Conservation (phyloP, 2,888 invertebrate species). For the Melangyna quadrimaculata region DNA sequence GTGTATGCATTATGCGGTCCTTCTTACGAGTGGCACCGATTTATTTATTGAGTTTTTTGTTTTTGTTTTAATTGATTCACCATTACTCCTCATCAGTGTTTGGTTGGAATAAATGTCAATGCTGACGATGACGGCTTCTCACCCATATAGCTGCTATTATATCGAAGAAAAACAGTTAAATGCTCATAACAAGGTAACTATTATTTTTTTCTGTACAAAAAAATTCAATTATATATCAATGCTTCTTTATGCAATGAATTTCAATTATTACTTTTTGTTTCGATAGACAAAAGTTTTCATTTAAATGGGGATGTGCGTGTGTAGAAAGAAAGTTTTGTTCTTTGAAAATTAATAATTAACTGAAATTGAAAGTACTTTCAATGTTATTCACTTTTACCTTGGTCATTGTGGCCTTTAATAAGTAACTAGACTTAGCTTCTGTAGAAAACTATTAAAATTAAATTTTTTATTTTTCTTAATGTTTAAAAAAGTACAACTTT, state of each 20-base stretch:
- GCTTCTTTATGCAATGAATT: constrained; percentile 23
- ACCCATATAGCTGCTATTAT: constrained; percentile 39
- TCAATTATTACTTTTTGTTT: neutral
- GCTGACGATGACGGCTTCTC: constrained; percentile 33
- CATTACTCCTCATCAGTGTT: neutral
- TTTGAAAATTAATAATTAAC: constrained; percentile 20
- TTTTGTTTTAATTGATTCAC: too few relatives aligned
- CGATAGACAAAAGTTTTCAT: neutral
- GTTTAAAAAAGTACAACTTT: too few relatives aligned
- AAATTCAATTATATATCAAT: constrained; percentile 57
- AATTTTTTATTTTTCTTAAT: too few relatives aligned
- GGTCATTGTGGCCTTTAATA: too few relatives aligned
- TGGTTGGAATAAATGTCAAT: neutral
- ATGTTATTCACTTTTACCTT: too few relatives aligned
- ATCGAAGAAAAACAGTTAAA: constrained; percentile 60
- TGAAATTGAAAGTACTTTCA: constrained; percentile 27
- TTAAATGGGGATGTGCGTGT: neutral
- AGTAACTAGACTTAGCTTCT: too few relatives aligned
- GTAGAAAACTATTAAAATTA: too few relatives aligned
- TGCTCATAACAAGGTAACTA: constrained; percentile 57
- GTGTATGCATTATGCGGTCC: constrained; percentile 60
- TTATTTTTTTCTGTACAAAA: constrained; percentile 18
- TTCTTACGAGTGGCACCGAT: constrained; percentile 41
- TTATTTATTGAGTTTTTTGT: constrained; percentile 21
- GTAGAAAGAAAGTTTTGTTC: neutral